Evolutionary conservation across 2,113 vertebrate species (phyloP).

Genomic region (Dasyurus viverrinus): DNA sequence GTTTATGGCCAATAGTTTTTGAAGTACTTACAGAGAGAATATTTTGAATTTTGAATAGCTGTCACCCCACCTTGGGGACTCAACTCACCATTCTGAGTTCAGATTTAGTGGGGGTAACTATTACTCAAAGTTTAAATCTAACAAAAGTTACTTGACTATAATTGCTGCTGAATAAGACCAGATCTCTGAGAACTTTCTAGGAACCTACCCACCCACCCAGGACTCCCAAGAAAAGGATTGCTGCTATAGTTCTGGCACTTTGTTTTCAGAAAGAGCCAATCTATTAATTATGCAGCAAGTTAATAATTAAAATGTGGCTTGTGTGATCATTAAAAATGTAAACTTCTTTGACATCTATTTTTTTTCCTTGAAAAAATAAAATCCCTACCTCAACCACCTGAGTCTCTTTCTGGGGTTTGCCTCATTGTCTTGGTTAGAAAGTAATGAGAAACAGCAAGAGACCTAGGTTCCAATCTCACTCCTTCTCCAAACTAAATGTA

Average conservation of each 20-base stretch:
- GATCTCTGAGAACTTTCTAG: background rate
- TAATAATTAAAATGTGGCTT: conserved; percentile 55
- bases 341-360: rapidly evolving
- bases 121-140: background rate
- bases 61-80: background rate
- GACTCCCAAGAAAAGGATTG: background rate
- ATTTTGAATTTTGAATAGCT: background rate
- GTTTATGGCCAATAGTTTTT: background rate
- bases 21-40: background rate
- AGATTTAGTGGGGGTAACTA: background rate
- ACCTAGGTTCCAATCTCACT: background rate
- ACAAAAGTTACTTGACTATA: background rate
- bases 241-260: conserved; percentile 39
- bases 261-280: conserved; percentile 28
- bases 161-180: background rate
- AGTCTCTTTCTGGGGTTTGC: background rate
- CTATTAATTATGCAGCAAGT: conserved; percentile 55
- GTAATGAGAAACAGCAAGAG: background rate
- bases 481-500: background rate
- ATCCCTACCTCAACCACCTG: background rate
- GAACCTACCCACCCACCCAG: background rate
- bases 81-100: background rate
- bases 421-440: background rate
- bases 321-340: conserved; percentile 30
- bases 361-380: background rate